phyloP scores from a whole-genome alignment of 2,888 invertebrate genomes.

The Agrilus mali region DNA sequence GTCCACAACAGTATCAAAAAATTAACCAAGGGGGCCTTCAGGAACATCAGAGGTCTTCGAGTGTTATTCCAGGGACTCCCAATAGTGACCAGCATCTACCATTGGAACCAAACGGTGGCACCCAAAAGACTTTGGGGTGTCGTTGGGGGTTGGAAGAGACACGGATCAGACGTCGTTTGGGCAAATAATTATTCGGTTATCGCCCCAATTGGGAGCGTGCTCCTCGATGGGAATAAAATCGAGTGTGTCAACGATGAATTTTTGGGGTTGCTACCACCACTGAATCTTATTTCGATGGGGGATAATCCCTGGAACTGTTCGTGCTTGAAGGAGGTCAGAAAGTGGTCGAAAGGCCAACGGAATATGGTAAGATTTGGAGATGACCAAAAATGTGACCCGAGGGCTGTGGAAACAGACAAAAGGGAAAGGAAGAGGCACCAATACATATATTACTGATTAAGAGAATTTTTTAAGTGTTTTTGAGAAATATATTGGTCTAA shows the following conservation, averaged over 20 bases:
- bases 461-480: too few relatives aligned
- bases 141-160: too few relatives aligned
- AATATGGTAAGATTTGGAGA: too few relatives aligned
- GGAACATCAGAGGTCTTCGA: slow-evolving; percentile 18
- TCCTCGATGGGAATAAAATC: slow-evolving; percentile 6
- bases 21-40: slow-evolving; percentile 24
- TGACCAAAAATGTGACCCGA: too few relatives aligned
- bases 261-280: slow-evolving; percentile 2
- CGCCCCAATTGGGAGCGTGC: background rate
- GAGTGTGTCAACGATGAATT: slow-evolving; percentile 5
- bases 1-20: slow-evolving; percentile 21
- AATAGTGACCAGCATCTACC: slow-evolving; percentile 14
- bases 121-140: too few relatives aligned
- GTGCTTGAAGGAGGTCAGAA: slow-evolving; percentile 4
- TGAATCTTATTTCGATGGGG: slow-evolving; percentile 7
- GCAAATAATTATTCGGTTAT: too few relatives aligned
- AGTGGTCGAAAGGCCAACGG: slow-evolving; percentile 3
- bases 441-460: too few relatives aligned
- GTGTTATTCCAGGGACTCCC: slow-evolving; percentile 11
- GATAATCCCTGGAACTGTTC: slow-evolving; percentile 6
- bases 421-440: too few relatives aligned
- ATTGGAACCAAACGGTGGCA: too few relatives aligned
- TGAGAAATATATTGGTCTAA: too few relatives aligned
- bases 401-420: too few relatives aligned
- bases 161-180: too few relatives aligned